Percentiles rank a stretch among this genome's conserved stretches.
Conservation (phyloP, 2,797 vertebrate species). For the Myotis myotis region DNA sequence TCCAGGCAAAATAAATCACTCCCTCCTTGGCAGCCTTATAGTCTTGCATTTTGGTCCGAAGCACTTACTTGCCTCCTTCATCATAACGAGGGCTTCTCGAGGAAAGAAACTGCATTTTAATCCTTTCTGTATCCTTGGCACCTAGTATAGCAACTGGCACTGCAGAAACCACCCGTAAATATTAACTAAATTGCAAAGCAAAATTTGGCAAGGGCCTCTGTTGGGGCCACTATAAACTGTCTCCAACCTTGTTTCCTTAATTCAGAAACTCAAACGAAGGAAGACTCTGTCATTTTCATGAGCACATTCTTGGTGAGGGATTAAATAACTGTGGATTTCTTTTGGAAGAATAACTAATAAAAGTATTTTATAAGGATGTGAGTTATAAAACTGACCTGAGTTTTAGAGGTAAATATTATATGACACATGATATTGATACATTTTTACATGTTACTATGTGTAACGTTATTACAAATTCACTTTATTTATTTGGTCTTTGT, state of each 20-base stretch:
- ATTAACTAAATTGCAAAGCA: background rate
- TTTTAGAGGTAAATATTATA: background rate
- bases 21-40: background rate
- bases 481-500: slow-evolving; percentile 2
- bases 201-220: background rate
- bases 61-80: background rate
- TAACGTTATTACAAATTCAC: slow-evolving; percentile 4
- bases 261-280: background rate
- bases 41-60: background rate
- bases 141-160: background rate
- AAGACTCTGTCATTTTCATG: background rate
- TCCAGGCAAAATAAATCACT: background rate
- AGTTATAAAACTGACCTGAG: background rate
- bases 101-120: background rate
- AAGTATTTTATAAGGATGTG: slow-evolving; percentile 3
- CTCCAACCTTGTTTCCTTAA: slow-evolving; percentile 15
- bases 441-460: background rate
- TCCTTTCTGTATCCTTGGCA: background rate
- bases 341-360: background rate
- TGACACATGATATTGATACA: background rate
- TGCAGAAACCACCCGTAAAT: background rate
- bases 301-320: background rate
- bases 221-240: background rate
- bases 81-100: background rate
- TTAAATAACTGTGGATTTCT: background rate